Evolutionary conservation across 2,888 invertebrate species (phyloP).

Genomic region (Seira ritae): DNA sequence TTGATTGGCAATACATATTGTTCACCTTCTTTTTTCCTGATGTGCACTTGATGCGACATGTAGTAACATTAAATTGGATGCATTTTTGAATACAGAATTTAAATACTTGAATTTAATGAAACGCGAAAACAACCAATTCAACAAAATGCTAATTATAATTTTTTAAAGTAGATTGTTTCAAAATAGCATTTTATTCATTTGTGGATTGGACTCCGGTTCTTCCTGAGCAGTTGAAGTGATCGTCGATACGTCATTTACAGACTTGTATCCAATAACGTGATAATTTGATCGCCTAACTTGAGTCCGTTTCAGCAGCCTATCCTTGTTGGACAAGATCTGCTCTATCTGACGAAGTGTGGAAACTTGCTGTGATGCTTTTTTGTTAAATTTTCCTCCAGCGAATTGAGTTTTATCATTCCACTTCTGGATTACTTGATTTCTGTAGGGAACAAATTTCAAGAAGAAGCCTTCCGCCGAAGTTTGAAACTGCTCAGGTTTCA

Average conservation of each 20-base stretch:
- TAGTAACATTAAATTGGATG: too few relatives aligned
- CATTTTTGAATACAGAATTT: too few relatives aligned
- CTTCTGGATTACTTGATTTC: constrained; percentile 90
- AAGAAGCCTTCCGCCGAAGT: constrained; percentile 79
- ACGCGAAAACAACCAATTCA: too few relatives aligned
- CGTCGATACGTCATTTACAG: too few relatives aligned
- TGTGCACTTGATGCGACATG: too few relatives aligned
- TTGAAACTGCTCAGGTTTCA: constrained; percentile 81
- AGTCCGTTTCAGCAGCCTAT: constrained; percentile 86
- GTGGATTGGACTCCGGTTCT: constrained; percentile 46
- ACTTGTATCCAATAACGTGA: constrained; percentile 81
- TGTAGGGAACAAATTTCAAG: constrained; percentile 81
- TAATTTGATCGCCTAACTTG: constrained; percentile 87
- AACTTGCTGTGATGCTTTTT: constrained; percentile 79
- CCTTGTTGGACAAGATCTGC: constrained; percentile 86
- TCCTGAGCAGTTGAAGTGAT: constrained; percentile 61
- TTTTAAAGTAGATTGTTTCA: too few relatives aligned
- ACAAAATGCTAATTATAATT: too few relatives aligned
- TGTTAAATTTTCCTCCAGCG: constrained; percentile 81
- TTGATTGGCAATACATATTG: too few relatives aligned
- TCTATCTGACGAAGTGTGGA: constrained; percentile 86
- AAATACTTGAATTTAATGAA: too few relatives aligned
- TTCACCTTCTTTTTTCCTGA: too few relatives aligned
- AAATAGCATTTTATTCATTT: too few relatives aligned
- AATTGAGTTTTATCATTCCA: constrained; percentile 96